Evolutionary conservation across 2,113 vertebrate genomes (phyloP), one percentile per base, ranked within the genome.

Genomic region (Scomber colias): DNA sequence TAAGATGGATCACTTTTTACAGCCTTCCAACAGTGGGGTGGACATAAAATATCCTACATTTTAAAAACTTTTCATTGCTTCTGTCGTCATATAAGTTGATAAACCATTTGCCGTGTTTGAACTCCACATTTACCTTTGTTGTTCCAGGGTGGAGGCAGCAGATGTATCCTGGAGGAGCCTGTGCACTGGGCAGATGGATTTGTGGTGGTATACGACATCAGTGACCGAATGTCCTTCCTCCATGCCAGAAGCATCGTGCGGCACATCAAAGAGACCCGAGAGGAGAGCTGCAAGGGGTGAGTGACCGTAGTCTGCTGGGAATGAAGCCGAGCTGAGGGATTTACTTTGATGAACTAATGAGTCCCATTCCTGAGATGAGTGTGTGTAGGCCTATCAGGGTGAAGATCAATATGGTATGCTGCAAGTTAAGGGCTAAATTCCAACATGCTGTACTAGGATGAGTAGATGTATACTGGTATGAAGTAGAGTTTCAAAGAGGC

Each of bases 151-250:
- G 78, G 66, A 69, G 76, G 88, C 53, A 89, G 77, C 79, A 84
- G 72, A 74, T 91, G 87, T 19, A 69, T 91, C 49, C 71, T 74
- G 65, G 84, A 86, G 71, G 90, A 94, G 48, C 87, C 77, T 8
- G 48, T 91, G 83, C 89, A 90, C 17, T 90, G 90, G 89, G 89
- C 89, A 19, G 87, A 94, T 51, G 90, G 81, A 59, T 93, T 93
- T 48, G 60, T 92, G 21, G 87, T 89, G 85, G 88, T 91, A 30
- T 91, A 90, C 64, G 82, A 75, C 79, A 87, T 91, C 85, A 89
- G 71, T 24, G 90, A 91, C 76, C 27, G 62, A 51, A 74, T 59
- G 57, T 88, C 87, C 63, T 89, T 92, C 83, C 86, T 93, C 66
- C 75, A 70, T n/a, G 68, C 90, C 76, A 87, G 87, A 82, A 85